phyloP scores from a whole-genome alignment of 2,797 vertebrate genomes.

The Clamator glandarius region DNA sequence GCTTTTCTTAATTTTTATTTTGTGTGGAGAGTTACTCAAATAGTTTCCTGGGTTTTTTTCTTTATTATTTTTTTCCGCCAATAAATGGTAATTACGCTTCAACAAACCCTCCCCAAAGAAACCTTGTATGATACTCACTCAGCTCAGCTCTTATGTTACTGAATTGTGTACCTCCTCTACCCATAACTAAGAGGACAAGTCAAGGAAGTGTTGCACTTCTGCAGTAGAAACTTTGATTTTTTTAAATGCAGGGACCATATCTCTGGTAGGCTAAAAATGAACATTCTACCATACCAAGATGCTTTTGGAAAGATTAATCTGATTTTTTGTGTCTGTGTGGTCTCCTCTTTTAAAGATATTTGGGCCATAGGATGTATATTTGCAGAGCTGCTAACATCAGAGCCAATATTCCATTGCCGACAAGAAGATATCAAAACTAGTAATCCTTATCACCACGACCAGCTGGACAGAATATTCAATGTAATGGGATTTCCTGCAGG shows the following conservation, averaged over 20 bases:
- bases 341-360: conserved; percentile 89
- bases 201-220: background rate
- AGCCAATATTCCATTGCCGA: conserved; percentile 99
- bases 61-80: too few species aligned
- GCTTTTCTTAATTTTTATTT: background rate
- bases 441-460: conserved; percentile 99
- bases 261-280: conserved; percentile 16
- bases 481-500: conserved; percentile 99
- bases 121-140: background rate
- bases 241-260: background rate
- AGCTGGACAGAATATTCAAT: conserved; percentile 99
- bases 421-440: conserved; percentile 99
- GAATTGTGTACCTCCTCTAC: background rate
- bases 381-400: conserved; percentile 98
- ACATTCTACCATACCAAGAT: background rate
- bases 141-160: background rate
- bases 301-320: conserved; percentile 71
- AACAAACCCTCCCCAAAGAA: background rate
- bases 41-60: too few species aligned
- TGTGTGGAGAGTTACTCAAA: background rate
- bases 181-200: background rate
- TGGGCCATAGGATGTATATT: conserved; percentile 99
- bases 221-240: background rate
- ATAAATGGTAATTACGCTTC: background rate
- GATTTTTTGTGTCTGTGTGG: conserved; percentile 63